Evolutionary conservation across 2,113 vertebrate species (phyloP), one percentile per base, ranked within the genome.

Genomic region (Cottus gobio): DNA sequence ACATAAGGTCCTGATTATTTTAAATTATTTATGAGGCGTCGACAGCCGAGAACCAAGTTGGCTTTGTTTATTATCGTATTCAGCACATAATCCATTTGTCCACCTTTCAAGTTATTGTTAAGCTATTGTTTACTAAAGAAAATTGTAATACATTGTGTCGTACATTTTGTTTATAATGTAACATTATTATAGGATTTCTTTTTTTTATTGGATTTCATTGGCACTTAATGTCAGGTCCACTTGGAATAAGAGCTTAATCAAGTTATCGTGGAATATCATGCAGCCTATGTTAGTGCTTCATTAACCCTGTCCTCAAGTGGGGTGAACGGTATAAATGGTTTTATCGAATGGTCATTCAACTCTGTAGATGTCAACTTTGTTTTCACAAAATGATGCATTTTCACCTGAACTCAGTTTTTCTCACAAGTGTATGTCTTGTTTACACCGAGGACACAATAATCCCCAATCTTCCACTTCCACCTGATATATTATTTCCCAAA

Each of bases 401-500:
- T 1, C 30, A 36, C 63, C 15, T 64, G 9, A 64, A 34, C 10
- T 28, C 42, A 60, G 4, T 20, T 30, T 30, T 34, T 39, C 30
- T n/a, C 46, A 26, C 24, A 58, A 24, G n/a, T 5, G 36, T 24
- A 60, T 12, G 42, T 42, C 9, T 56, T 73, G 3, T 52, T 12
- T 37, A 56, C 4, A 77, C 13, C 58, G 65, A 67, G n/a, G 2
- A 62, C 22, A 75, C 10, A 31, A 9, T 56, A 31, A 42, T 70
- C 18, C 15, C 28, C 37, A n/a, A 44, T 60, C 58, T 85, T 83
- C 34, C 46, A 58, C 37, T n/a, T 36, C 37, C 66, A 78, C 72
- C 71, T 77, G 57, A 83, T 71, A 62, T 77, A 44, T 54, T 61
- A 13, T 76, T 64, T 68, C 48, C 65, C 48, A 71, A 62, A 44